Percentiles rank a stretch among this genome's conserved stretches.
phyloP scores from a whole-genome alignment of 2,888 invertebrate genomes.

The Scaptomyza polygonia region DNA sequence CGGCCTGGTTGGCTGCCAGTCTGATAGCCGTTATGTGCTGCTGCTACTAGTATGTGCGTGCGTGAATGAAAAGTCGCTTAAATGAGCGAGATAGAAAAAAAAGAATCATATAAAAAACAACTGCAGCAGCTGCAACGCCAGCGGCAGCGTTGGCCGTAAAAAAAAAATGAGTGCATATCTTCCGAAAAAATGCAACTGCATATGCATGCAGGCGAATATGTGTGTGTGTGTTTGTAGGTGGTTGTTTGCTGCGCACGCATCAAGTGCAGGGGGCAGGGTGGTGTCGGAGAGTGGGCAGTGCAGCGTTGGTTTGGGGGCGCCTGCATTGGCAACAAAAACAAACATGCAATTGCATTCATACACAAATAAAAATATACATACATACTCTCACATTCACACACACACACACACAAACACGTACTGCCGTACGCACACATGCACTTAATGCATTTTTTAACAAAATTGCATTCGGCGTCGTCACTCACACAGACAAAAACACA shows the following conservation, averaged over 20 bases:
- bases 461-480: conserved; percentile 78
- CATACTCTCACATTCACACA: conserved; percentile 30
- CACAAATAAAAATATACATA: conserved; percentile 44
- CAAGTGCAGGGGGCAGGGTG: conserved; percentile 49
- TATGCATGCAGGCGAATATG: conserved; percentile 26
- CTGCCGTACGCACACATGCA: conserved; percentile 51
- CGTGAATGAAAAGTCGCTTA: conserved; percentile 70
- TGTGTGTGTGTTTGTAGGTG: conserved; percentile 32
- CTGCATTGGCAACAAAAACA: conserved; percentile 79
- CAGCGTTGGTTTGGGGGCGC: conserved; percentile 36
- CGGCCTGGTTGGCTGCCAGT: conserved; percentile 38
- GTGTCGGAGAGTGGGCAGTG: not conserved
- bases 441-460: conserved; percentile 79
- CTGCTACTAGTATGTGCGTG: conserved; percentile 54
- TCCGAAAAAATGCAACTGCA: conserved; percentile 81
- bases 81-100: conserved; percentile 78
- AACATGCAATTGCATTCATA: conserved; percentile 79
- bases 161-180: conserved; percentile 70
- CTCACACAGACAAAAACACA: conserved; percentile 36
- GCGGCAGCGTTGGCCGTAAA: conserved; percentile 48
- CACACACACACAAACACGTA: conserved; percentile 11
- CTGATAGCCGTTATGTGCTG: conserved; percentile 66
- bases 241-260: conserved; percentile 71
- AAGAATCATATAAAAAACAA: conserved; percentile 47
- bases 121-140: conserved; percentile 29